Conservation (phyloP, 2,113 vertebrate species). For the Burhinus oedicnemus region DNA sequence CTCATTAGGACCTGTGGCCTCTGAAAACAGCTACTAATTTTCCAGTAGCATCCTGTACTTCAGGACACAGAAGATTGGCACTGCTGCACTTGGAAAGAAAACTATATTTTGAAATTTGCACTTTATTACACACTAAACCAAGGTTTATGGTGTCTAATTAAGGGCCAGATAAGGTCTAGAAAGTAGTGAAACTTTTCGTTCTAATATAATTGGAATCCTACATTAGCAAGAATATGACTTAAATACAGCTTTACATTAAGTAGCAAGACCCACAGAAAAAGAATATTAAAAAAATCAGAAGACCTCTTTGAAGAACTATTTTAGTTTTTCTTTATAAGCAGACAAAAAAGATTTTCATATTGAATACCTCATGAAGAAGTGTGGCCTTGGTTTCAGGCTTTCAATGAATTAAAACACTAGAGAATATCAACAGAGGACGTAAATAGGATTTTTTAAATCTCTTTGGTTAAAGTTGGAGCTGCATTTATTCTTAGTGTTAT, state of each 20-base stretch:
- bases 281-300: neutral
- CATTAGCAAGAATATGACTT: neutral
- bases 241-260: neutral
- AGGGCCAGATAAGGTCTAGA: neutral
- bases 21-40: neutral
- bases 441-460: neutral
- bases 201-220: neutral
- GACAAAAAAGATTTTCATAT: neutral
- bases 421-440: constrained; percentile 21
- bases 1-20: neutral
- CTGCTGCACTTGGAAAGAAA: neutral
- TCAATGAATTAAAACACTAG: constrained; percentile 29
- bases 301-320: neutral
- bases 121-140: neutral
- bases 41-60: neutral
- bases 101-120: neutral
- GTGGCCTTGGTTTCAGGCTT: neutral
- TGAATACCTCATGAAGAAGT: constrained; percentile 1
- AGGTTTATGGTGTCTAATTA: neutral
- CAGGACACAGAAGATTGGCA: neutral
- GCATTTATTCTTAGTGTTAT: neutral
- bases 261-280: constrained; percentile 4
- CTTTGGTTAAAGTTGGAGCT: neutral
- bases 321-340: neutral
- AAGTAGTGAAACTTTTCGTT: neutral